Percentiles rank a stretch among this genome's conserved stretches.
These are phyloP conservation scores for Atta colombica DNA, from an alignment of 1,140 invertebrate species.

Conservation along the genomic window DNA sequence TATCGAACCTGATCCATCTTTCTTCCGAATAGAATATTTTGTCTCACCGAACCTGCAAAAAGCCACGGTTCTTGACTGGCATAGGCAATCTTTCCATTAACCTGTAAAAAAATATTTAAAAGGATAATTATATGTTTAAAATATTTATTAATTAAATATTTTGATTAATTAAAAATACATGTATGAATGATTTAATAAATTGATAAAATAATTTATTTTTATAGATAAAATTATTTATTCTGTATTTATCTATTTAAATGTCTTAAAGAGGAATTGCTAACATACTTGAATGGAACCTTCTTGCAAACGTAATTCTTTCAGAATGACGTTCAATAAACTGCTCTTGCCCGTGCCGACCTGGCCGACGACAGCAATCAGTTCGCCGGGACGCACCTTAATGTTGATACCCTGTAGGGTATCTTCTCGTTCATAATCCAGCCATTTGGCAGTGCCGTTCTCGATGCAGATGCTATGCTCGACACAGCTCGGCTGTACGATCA, in stretches of 20 bases:
- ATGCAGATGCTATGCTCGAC: constrained; percentile 73
- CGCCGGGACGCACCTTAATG: constrained; percentile 88
- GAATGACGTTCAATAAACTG: constrained; percentile 91
- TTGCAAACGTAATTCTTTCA: constrained; percentile 90
- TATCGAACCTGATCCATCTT: constrained; percentile 89
- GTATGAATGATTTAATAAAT: not conserved
- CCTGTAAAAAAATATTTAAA: constrained; percentile 74
- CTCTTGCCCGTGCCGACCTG: constrained; percentile 94
- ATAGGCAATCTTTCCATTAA: constrained; percentile 89
- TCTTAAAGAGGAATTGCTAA: not conserved
- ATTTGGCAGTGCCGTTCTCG: constrained; percentile 83
- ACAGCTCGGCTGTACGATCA: not conserved
- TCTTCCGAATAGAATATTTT: constrained; percentile 95
- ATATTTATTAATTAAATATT: not conserved
- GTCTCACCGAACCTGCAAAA: constrained; percentile 88
- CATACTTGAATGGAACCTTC: constrained; percentile 85
- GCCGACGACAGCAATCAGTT: constrained; percentile 92
- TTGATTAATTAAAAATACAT: not conserved
- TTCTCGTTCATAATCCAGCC: constrained; percentile 80
- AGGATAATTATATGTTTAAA: not conserved
- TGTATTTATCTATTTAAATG: not conserved
- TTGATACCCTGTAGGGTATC: constrained; percentile 87
- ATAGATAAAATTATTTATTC: not conserved
- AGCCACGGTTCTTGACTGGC: constrained; percentile 93
- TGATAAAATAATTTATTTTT: not conserved